Base-by-base conservation (phyloP, 2,888 invertebrate species). In the Heteropelma amictum region DNA sequence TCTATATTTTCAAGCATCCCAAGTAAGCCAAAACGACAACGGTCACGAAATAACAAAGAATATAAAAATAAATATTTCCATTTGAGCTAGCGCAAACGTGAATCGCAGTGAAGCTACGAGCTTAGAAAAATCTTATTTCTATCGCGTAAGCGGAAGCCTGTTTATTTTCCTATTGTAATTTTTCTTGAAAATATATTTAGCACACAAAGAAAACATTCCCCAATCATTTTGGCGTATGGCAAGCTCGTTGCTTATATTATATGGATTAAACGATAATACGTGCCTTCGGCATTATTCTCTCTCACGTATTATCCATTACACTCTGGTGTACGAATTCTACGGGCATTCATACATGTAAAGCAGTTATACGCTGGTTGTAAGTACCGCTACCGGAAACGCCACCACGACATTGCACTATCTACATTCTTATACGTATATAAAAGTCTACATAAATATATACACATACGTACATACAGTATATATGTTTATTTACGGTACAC, bases 361-460 rank as follows among this genome's bases (percentile, higher is more conserved):
- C 30, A 17, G 35, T 47, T 49, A 35, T 19, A 26, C 21, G 28
- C 12, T 49, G 38, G 38, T 49, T 6, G 26, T 30, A 49, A 49
- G 67, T 68, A 68, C 58, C 67, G 58, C 67, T 68, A 58, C 33
- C 33, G 35, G 35, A 45, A 67, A n/a, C 67, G 45, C 35, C 26
- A 49, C 67, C 33, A 35, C 14, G 17, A 17, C 38, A 68, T 58
- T 14, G 17, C 26, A 14, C 47, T 23, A 5, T 14, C 23, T 42
- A 21, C 19, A 33, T 42, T 33, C 21, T 38, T 23, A 54, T 12
- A 23, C 6, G 23, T 17, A 30, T 17, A 28, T 28, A 51, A 19
- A 35, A 19, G 10, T 17, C 12, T 28, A 30, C 8, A 47, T 21
- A n/a, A 23, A 12, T 26, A 23, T 26, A 26, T 28, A 40, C 33